Evolutionary conservation across 2,113 vertebrate genomes (phyloP), one percentile per base, ranked within the genome.

Genomic region (Brienomyrus brachyistius): DNA sequence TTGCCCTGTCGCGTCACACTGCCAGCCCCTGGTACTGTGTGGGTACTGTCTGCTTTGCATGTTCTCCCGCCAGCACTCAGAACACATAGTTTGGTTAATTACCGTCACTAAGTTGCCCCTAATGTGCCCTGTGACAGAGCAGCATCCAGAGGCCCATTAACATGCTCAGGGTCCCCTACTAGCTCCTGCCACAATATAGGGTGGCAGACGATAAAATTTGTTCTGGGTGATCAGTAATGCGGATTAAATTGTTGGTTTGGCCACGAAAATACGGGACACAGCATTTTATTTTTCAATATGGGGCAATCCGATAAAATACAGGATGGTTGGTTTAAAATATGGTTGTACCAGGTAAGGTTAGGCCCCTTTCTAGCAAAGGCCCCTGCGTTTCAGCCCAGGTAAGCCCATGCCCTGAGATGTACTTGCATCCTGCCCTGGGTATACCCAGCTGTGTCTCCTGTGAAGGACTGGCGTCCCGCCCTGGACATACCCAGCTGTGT

Each of bases 1-100:
- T 31, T 0, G n/a, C 59, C 21, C 59, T 27, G n/a, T 1, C 7
- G 2, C n/a, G 13, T 43, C 3, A 0, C n/a, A 15, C 66, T 0
- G 0, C 0, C 74, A 31, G 21, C 59, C 9, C 59, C 23, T 62
- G 19, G 5, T 56, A 9, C 56, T 13, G 62, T 27, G n/a, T 66
- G n/a, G 2, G 59, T n/a, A n/a, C 56, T 59, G 21, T n/a, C 56
- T n/a, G 56, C 0, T 62, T 62, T 62, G 59, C 21, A 62, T 62
- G 23, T n/a, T 62, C 23, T 62, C 17, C 59, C 3, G 8, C 9
- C 59, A 66, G 59, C 59, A 27, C 59, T 66, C 9, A 27, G 8
- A 27, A 27, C 59, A 66, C 23, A 10, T 11, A 66, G 7, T 66
- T 66, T 27, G 59, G 23, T 66, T 66, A 66, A 66, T 66, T 66